Conservation (phyloP, 2,888 invertebrate genomes). For the Eilema griseolum region DNA sequence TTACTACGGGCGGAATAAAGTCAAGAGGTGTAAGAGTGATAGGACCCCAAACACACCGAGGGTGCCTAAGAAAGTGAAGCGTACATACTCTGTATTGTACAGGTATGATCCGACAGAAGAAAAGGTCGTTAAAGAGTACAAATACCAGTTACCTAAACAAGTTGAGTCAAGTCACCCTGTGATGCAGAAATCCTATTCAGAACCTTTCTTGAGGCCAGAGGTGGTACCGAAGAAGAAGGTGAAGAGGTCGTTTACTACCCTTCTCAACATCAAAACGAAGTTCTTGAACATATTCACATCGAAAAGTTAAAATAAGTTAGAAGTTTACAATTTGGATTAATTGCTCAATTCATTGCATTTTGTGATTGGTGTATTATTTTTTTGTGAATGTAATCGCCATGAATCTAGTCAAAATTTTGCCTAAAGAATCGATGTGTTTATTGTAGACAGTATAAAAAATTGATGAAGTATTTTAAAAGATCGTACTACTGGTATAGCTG, state of each 20-base stretch:
- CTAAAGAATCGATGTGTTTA: conserved; percentile 24
- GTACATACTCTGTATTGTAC: conserved; percentile 81
- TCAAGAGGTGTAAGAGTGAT: conserved; percentile 83
- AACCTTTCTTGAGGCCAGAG: conserved; percentile 77
- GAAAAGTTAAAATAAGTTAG: conserved; percentile 69
- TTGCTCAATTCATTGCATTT: conserved; percentile 85
- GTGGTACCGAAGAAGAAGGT: conserved; percentile 79
- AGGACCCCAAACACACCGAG: conserved; percentile 69
- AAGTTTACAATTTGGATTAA: conserved; percentile 53
- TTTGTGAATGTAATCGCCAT: conserved; percentile 52
- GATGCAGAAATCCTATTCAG: conserved; percentile 75
- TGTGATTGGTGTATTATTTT: conserved; percentile 57
- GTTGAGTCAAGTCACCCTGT: conserved; percentile 53
- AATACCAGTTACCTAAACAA: conserved; percentile 75
- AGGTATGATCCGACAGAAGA: conserved; percentile 81
- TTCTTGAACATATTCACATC: conserved; percentile 80
- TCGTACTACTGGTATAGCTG: conserved; percentile 24
- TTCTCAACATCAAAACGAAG: conserved; percentile 81
- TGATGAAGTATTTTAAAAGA: no score
- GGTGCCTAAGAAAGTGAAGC: conserved; percentile 78
- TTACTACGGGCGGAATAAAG: conserved; percentile 80
- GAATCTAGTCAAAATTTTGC: conserved; percentile 60
- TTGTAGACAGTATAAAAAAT: conserved; percentile 30
- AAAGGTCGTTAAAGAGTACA: conserved; percentile 82
- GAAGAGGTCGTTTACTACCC: conserved; percentile 81